Evolutionary conservation across 1,140 invertebrate species (phyloP).

Genomic region (Saccostrea echinata): DNA sequence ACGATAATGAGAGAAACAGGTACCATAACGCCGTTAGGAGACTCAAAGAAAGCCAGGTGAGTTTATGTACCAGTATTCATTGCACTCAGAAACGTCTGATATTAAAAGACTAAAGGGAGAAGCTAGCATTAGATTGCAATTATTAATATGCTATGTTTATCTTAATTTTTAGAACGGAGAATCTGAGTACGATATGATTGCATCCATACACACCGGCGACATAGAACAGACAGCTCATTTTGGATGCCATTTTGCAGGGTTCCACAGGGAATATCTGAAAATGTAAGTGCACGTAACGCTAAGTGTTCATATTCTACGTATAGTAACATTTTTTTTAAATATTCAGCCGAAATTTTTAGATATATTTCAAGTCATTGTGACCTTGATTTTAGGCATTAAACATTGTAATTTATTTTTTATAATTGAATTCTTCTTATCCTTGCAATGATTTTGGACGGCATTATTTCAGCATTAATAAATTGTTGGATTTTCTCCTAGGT

Average conservation of each 20-base stretch:
- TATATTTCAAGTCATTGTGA: neutral
- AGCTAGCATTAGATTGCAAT: no score
- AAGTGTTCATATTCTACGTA: no score
- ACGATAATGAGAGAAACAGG: constrained; percentile 71
- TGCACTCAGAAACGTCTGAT: no score
- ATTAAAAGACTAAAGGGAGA: no score
- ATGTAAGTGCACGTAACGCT: constrained; percentile 65
- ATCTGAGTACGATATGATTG: constrained; percentile 67
- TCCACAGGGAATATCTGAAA: constrained; percentile 70
- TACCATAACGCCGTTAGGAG: constrained; percentile 77
- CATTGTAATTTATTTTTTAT: no score
- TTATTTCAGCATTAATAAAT: no score
- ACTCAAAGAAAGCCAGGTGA: constrained; percentile 78
- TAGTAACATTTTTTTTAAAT: neutral
- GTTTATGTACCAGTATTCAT: constrained; percentile 27
- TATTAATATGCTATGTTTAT: neutral
- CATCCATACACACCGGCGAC: constrained; percentile 67
- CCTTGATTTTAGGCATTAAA: neutral
- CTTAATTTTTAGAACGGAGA: neutral
- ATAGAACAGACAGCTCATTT: constrained; percentile 68
- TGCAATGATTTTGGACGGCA: no score
- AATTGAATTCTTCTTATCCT: neutral
- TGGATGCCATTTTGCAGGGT: constrained; percentile 71
- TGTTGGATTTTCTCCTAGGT: constrained; percentile 59
- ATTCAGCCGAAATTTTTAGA: neutral